phyloP scores from a whole-genome alignment of 2,888 invertebrate genomes.

The Oligia latruncula region DNA sequence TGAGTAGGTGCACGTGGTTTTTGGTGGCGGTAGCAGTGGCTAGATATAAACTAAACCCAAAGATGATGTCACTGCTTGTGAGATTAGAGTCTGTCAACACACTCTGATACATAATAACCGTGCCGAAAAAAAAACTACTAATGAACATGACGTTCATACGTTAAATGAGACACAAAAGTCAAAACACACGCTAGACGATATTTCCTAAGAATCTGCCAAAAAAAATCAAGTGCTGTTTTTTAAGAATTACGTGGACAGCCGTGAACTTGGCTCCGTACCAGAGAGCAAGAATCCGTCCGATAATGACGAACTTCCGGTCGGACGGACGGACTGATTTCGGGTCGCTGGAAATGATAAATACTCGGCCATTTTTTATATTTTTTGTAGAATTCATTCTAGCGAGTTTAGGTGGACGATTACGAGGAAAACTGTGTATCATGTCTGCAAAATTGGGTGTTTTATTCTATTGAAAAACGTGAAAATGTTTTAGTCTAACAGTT shows the following conservation, averaged over 20 bases:
- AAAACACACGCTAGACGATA: conserved; percentile 48
- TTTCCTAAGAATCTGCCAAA: conserved; percentile 49
- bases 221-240: conserved; percentile 51
- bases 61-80: background rate
- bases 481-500: conserved; percentile 1
- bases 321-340: conserved; percentile 63
- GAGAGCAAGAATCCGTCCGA: conserved; percentile 76
- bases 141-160: conserved; percentile 1
- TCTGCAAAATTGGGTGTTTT: conserved; percentile 11
- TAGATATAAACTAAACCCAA: background rate
- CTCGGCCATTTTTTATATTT: conserved; percentile 63
- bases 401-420: conserved; percentile 45
- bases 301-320: conserved; percentile 85
- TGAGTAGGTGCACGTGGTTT: background rate
- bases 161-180: background rate
- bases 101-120: background rate
- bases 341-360: conserved; percentile 71
- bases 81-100: background rate
- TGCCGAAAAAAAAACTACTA: background rate
- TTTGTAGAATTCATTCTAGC: conserved; percentile 40
- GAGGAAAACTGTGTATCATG: conserved; percentile 48
- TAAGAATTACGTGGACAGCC: conserved; percentile 64
- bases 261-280: conserved; percentile 83
- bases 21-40: background rate
- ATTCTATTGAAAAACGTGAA: conserved; percentile 18